A percentile compares a stretch with the other conserved stretches of the same genome.
phyloP scores from a whole-genome alignment of 2,113 vertebrate species.

The Hypomesus transpacificus region DNA sequence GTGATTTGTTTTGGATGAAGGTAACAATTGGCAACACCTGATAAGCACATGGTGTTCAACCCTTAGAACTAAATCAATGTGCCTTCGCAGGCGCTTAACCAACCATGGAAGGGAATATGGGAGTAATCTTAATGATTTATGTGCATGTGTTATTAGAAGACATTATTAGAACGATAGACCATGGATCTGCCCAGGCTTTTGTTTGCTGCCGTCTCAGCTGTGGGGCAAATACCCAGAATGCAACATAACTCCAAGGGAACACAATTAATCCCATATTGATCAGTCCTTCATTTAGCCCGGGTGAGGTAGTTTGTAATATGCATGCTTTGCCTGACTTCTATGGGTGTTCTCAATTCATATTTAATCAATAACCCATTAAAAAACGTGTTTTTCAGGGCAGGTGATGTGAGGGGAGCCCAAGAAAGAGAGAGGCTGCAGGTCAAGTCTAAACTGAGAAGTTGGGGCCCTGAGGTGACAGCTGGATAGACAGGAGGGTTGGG shows the following conservation, averaged over 20 bases:
- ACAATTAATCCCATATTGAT: slow-evolving; percentile 69
- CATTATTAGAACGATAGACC: slow-evolving; percentile 18
- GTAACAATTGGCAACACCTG: background rate
- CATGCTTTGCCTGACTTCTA: slow-evolving; percentile 51
- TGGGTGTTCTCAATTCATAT: slow-evolving; percentile 62
- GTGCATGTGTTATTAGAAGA: slow-evolving; percentile 8
- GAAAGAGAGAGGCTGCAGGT: background rate
- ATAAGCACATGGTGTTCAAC: background rate
- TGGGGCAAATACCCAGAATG: slow-evolving; percentile 26
- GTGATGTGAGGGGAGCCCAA: slow-evolving; percentile 10
- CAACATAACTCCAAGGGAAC: slow-evolving; percentile 29
- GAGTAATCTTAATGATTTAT: slow-evolving; percentile 6
- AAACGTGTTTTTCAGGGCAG: slow-evolving; percentile 45
- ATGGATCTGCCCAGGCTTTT: slow-evolving; percentile 23
- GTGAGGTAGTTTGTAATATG: slow-evolving; percentile 63
- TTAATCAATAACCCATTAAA: slow-evolving; percentile 71
- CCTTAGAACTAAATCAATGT: slow-evolving; percentile 11
- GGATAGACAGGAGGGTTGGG: slow-evolving; percentile 32
- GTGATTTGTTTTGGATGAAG: background rate
- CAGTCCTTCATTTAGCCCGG: slow-evolving; percentile 48
- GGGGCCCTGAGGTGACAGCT: slow-evolving; percentile 14
- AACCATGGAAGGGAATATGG: slow-evolving; percentile 9
- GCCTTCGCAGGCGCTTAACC: slow-evolving; percentile 15
- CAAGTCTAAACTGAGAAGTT: no score
- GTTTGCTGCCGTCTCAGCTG: slow-evolving; percentile 10